These are phyloP conservation scores for Dryococelus australis DNA, from an alignment of 2,888 invertebrate genomes.

Conservation along the genomic window DNA sequence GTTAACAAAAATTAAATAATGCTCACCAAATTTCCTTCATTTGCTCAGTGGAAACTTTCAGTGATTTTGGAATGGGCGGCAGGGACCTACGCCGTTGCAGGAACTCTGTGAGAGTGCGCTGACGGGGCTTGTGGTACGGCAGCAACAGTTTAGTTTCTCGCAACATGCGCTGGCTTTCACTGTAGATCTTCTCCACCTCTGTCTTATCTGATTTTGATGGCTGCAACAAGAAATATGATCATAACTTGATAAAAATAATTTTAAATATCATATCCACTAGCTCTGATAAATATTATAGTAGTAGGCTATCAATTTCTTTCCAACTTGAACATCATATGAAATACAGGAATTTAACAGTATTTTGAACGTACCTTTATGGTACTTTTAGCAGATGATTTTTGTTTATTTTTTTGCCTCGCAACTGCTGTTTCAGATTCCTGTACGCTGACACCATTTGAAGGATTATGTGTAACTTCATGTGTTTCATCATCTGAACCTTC, in stretches of 20 bases:
- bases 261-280: background rate
- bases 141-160: conserved; percentile 78
- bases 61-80: conserved; percentile 52
- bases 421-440: background rate
- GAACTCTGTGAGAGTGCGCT: conserved; percentile 81
- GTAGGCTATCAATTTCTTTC: too few species aligned
- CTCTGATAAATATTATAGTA: background rate
- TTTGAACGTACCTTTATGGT: background rate
- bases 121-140: conserved; percentile 88
- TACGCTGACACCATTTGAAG: background rate
- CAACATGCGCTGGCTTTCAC: conserved; percentile 83
- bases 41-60: conserved; percentile 74
- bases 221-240: background rate
- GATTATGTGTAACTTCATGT: background rate
- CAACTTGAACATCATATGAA: too few species aligned
- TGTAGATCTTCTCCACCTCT: conserved; percentile 78
- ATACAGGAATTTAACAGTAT: too few species aligned
- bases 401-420: background rate
- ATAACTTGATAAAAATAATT: background rate
- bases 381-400: background rate
- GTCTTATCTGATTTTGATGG: background rate
- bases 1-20: too few species aligned
- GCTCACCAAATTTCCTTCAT: conserved; percentile 71
- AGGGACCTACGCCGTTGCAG: conserved; percentile 61
- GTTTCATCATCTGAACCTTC: conserved; percentile 64